Evolutionary conservation across 2,888 invertebrate genomes (phyloP).

Genomic region (Drosophila neonasuta): DNA sequence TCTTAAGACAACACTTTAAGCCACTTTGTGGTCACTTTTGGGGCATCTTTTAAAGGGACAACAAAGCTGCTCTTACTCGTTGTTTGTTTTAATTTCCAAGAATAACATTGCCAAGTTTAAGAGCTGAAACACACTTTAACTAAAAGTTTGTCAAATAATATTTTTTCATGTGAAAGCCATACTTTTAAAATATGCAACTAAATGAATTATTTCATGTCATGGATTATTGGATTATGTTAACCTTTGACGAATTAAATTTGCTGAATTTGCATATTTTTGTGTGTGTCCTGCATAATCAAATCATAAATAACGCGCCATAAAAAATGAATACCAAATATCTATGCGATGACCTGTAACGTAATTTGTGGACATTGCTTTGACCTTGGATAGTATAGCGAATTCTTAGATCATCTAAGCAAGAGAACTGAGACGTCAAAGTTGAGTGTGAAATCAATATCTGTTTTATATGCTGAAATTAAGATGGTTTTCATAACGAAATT

Average conservation of each 20-base stretch:
- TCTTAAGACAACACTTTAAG: neutral
- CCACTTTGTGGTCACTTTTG: slow-evolving; percentile 2
- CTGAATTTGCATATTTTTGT: neutral
- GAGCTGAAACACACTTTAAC: neutral
- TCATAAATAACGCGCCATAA: neutral
- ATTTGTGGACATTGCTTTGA: neutral
- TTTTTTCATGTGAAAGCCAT: neutral
- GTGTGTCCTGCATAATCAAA: slow-evolving; percentile 1
- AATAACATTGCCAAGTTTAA: neutral
- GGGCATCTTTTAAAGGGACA: neutral
- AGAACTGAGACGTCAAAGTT: too few relatives aligned
- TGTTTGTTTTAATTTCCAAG: neutral
- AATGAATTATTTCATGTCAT: neutral
- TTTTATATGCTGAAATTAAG: too few relatives aligned
- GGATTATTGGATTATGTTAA: slow-evolving; percentile 3
- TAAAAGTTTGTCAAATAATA: neutral
- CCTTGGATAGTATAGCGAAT: neutral
- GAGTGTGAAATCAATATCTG: too few relatives aligned
- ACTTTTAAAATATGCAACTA: neutral
- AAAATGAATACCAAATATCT: neutral
- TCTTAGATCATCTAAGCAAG: neutral
- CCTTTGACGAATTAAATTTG: neutral
- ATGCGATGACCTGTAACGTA: neutral
- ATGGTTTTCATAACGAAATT: too few relatives aligned
- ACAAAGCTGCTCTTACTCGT: neutral